Evolutionary conservation across 2,888 invertebrate genomes (phyloP).

Genomic region (Cynaeus angustus): DNA sequence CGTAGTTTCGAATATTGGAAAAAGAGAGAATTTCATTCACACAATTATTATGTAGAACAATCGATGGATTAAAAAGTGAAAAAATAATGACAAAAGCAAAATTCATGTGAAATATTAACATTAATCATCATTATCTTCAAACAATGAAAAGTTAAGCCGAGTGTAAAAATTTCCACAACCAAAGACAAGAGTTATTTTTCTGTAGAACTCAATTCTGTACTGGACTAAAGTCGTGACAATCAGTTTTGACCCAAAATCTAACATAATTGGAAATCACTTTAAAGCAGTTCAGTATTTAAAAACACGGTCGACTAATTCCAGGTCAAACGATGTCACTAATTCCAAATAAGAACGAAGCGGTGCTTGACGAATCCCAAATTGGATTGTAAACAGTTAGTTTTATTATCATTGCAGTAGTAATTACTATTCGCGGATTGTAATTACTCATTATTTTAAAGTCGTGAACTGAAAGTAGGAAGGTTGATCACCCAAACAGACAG

Average conservation of each 20-base stretch:
- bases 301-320: slow-evolving; percentile 43
- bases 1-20: no score
- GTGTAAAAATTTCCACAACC: neutral
- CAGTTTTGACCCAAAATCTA: slow-evolving; percentile 12
- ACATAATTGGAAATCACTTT: slow-evolving; percentile 35
- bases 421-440: slow-evolving; percentile 17
- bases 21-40: no score
- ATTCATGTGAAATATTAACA: neutral
- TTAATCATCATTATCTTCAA: neutral
- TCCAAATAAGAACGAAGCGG: slow-evolving; percentile 42
- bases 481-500: neutral
- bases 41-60: neutral
- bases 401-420: slow-evolving; percentile 27
- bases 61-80: neutral
- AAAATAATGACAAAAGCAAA: neutral
- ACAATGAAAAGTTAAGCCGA: neutral
- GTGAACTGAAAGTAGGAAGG: neutral
- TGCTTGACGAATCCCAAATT: slow-evolving; percentile 46
- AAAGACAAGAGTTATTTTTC: no score
- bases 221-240: slow-evolving; percentile 5
- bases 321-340: slow-evolving; percentile 48
- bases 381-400: slow-evolving; percentile 41
- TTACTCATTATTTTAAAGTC: neutral
- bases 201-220: no score
- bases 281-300: no score